Evolutionary conservation across 2,888 invertebrate genomes (phyloP).

Genomic region (Diarsia mendica): DNA sequence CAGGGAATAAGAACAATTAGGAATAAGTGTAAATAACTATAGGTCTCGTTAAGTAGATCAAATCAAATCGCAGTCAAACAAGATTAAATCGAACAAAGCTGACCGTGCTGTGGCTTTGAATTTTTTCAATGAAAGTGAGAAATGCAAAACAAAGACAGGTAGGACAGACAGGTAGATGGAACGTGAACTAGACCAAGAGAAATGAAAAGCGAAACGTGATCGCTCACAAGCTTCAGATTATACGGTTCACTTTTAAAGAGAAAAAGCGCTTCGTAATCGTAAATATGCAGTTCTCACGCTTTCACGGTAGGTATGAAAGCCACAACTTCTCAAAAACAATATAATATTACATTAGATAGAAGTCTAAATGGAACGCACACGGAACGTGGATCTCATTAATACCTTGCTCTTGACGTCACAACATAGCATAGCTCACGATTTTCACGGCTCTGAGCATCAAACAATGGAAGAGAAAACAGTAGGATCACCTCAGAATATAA

Average conservation of each 20-base stretch:
- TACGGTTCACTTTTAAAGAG: constrained; percentile 67
- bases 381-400: constrained; percentile 20
- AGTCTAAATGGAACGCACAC: constrained; percentile 17
- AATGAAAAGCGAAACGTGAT: constrained; percentile 61
- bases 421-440: constrained; percentile 68
- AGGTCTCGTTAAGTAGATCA: background rate
- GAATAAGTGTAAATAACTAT: background rate
- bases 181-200: constrained; percentile 54
- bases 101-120: background rate
- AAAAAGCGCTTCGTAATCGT: constrained; percentile 47
- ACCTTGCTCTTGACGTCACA: constrained; percentile 46
- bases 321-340: constrained; percentile 36
- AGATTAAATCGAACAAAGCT: background rate
- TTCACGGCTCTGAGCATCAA: constrained; percentile 83
- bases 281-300: constrained; percentile 59
- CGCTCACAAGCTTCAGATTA: constrained; percentile 54
- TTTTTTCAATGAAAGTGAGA: constrained; percentile 34
- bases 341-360: constrained; percentile 17
- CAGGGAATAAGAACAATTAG: background rate
- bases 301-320: constrained; percentile 40
- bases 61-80: constrained; percentile 1
- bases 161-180: constrained; percentile 11
- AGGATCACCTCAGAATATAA: constrained; percentile 77
- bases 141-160: constrained; percentile 26
- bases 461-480: constrained; percentile 88